Evolutionary conservation across 2,888 invertebrate genomes (phyloP).

Genomic region (Campoplex capitator): DNA sequence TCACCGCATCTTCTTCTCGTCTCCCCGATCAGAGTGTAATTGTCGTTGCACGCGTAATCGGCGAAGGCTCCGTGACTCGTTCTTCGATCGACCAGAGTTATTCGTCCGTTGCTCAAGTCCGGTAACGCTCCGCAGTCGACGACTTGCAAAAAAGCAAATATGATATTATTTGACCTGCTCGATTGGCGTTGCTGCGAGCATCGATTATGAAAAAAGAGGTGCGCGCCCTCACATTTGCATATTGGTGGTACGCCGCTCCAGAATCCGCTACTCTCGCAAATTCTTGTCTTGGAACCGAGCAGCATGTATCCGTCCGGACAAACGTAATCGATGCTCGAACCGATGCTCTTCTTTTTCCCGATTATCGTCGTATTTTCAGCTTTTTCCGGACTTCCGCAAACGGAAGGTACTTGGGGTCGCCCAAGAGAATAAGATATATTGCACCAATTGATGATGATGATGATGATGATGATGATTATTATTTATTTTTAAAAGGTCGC

Average conservation of each 20-base stretch:
- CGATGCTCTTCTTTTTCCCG: constrained; percentile 89
- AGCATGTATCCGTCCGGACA: constrained; percentile 94
- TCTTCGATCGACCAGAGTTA: constrained; percentile 88
- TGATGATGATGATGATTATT: no score
- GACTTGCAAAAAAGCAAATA: constrained; percentile 85
- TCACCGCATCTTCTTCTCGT: constrained; percentile 90
- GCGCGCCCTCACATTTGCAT: constrained; percentile 91
- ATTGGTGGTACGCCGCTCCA: constrained; percentile 94
- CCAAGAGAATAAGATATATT: neutral
- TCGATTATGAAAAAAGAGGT: neutral
- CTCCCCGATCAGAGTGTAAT: constrained; percentile 93
- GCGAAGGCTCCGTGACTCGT: constrained; percentile 93
- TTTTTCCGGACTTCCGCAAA: constrained; percentile 95
- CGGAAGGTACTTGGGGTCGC: constrained; percentile 87
- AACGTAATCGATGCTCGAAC: constrained; percentile 89
- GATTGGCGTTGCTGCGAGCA: no score
- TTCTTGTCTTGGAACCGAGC: constrained; percentile 89
- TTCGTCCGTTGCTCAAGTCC: constrained; percentile 90
- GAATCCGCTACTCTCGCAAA: constrained; percentile 91
- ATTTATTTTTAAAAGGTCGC: no score
- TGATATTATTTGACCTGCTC: no score
- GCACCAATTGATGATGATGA: no score
- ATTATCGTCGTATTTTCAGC: constrained; percentile 92
- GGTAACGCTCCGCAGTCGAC: constrained; percentile 92
- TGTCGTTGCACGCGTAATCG: constrained; percentile 92